Conservation (phyloP, 2,797 vertebrate genomes). For the Diplodus sargus region DNA sequence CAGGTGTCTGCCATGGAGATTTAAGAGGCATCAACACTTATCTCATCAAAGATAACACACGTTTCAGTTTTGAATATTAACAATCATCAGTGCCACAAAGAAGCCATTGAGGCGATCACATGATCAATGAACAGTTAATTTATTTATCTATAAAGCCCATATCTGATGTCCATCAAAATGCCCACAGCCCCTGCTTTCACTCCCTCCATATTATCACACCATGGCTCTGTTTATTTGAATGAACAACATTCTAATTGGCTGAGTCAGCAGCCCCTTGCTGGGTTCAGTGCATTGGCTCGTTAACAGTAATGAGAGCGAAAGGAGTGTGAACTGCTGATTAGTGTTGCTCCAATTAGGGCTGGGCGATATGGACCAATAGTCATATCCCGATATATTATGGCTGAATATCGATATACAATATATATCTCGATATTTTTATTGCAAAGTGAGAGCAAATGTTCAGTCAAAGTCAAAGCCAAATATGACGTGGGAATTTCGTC, state of each 20-base stretch:
- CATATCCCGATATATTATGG: too few species aligned
- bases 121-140: conserved; percentile 49
- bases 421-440: too few species aligned
- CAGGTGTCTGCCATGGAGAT: too few species aligned
- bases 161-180: conserved; percentile 15
- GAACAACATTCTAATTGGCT: conserved; percentile 49
- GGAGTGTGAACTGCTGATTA: conserved; percentile 27
- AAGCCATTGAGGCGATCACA: conserved; percentile 46
- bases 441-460: too few species aligned
- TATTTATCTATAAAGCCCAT: conserved; percentile 7
- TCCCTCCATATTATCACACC: conserved; percentile 10
- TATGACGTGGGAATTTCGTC: too few species aligned
- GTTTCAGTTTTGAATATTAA: conserved; percentile 33
- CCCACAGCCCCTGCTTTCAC: conserved; percentile 8
- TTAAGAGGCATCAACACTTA: too few species aligned
- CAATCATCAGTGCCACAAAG: conserved; percentile 31
- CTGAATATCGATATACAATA: too few species aligned
- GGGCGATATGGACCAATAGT: too few species aligned
- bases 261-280: conserved; percentile 8
- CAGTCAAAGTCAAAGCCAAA: too few species aligned
- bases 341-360: conserved; percentile 17
- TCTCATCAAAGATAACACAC: too few species aligned
- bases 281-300: conserved; percentile 39
- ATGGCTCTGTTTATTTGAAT: conserved; percentile 40
- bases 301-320: conserved; percentile 34